Percentiles rank a stretch among this genome's conserved stretches.
Evolutionary conservation across 2,113 vertebrate genomes (phyloP).

Genomic region (Cheirogaleus medius): DNA sequence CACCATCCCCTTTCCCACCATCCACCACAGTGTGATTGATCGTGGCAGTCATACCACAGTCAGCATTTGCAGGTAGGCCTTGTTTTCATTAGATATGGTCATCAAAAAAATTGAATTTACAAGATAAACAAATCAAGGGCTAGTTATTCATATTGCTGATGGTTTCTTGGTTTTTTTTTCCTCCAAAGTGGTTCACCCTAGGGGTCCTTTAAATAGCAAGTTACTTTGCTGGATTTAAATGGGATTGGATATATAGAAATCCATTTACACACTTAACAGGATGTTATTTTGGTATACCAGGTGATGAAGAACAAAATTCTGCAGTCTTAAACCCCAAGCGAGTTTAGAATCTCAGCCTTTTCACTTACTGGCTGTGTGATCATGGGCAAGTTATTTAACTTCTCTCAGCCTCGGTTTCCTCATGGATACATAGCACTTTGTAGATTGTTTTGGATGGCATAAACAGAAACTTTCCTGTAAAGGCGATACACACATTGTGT

Average conservation of each 20-base stretch:
- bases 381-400: not conserved
- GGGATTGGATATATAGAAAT: not conserved
- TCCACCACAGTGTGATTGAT: not conserved
- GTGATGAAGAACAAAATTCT: not conserved
- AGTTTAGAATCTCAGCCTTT: not conserved
- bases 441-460: not conserved
- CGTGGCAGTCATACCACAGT: not conserved
- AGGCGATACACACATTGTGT: not conserved
- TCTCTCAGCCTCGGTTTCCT: not conserved
- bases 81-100: not conserved
- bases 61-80: not conserved
- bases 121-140: not conserved
- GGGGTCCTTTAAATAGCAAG: not conserved
- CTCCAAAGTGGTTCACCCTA: not conserved
- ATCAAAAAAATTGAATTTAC: not conserved
- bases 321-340: not conserved
- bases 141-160: not conserved
- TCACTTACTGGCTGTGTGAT: not conserved
- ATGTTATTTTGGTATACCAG: not conserved
- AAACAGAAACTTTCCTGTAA: not conserved
- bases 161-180: not conserved
- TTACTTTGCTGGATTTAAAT: slow-evolving; percentile 5
- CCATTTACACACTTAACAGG: not conserved
- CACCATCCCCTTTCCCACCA: no score
- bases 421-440: not conserved